phyloP scores from a whole-genome alignment of 2,113 vertebrate species.

The Etia nguti region DNA sequence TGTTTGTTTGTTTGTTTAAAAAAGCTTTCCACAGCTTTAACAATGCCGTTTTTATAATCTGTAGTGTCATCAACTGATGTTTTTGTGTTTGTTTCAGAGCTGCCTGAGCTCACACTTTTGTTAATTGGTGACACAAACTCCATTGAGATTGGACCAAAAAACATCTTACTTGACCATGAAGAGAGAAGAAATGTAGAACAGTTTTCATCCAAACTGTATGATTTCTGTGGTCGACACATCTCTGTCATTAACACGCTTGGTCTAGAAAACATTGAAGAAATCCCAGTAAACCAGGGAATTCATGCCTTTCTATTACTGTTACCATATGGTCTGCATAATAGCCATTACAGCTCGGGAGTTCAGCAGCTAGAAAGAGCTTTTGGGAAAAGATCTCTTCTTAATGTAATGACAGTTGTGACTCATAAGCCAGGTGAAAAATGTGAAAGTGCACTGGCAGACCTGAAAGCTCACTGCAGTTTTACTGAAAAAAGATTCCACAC shows the following conservation, averaged over 20 bases:
- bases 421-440: background rate
- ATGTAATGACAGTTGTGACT: constrained; percentile 29
- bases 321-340: background rate
- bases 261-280: background rate
- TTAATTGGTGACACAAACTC: constrained; percentile 18
- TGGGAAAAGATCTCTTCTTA: background rate
- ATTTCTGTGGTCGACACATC: constrained; percentile 10
- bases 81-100: background rate
- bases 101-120: background rate
- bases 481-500: constrained; percentile 5
- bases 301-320: constrained; percentile 28
- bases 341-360: background rate
- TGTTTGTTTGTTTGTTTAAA: background rate
- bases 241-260: constrained; percentile 21
- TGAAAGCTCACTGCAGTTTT: background rate
- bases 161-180: background rate
- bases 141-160: background rate
- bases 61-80: background rate
- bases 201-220: constrained; percentile 12
- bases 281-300: background rate
- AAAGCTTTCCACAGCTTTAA: background rate
- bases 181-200: background rate
- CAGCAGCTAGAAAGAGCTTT: constrained; percentile 5
- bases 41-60: accelerated
- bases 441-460: background rate